Percentiles rank a stretch among this genome's conserved stretches.
phyloP scores from a whole-genome alignment of 2,113 vertebrate species.

The Microcebus murinus region DNA sequence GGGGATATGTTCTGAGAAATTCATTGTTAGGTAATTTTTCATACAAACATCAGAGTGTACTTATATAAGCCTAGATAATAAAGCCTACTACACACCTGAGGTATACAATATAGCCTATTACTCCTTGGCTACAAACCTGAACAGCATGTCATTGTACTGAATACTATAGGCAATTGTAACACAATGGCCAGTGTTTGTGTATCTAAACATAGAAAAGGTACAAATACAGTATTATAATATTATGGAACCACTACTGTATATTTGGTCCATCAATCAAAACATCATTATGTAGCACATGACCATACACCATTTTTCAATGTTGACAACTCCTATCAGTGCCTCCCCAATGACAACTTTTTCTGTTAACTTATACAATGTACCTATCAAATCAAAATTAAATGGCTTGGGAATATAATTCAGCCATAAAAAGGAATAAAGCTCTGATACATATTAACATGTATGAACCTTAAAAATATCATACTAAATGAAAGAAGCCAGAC shows the following conservation, averaged over 20 bases:
- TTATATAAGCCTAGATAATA: background rate
- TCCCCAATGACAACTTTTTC: background rate
- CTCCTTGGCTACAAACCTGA: background rate
- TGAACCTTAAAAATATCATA: background rate
- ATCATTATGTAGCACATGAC: background rate
- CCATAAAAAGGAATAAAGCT: background rate
- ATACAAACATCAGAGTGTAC: background rate
- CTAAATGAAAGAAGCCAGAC: background rate
- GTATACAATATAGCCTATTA: background rate
- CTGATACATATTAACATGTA: background rate
- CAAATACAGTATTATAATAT: background rate
- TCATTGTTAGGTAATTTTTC: background rate
- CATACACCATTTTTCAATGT: background rate
- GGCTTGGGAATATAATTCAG: constrained; percentile 9
- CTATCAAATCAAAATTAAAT: constrained; percentile 43
- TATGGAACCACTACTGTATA: background rate
- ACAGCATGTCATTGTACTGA: background rate
- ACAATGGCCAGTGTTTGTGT: background rate
- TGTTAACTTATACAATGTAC: background rate
- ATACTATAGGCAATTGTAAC: background rate
- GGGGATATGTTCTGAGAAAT: background rate
- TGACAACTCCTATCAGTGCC: background rate
- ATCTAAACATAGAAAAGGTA: background rate
- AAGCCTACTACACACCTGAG: background rate
- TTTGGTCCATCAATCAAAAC: background rate